These are phyloP conservation scores for Lycocerus yunnanus DNA, from an alignment of 2,888 invertebrate genomes.

Conservation along the genomic window DNA sequence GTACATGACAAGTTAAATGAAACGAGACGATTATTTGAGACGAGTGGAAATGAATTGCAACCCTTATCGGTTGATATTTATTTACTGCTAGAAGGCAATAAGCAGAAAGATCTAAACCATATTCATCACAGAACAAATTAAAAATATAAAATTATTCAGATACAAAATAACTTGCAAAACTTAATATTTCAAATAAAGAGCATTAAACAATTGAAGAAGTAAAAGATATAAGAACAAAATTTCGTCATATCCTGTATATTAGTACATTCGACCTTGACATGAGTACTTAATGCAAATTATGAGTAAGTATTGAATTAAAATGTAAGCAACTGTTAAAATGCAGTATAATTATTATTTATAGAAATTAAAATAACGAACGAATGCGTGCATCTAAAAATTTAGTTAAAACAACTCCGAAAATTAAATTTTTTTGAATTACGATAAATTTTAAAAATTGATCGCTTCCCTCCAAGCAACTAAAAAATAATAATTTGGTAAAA, in stretches of 20 bases:
- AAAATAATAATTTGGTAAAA: constrained; percentile 7
- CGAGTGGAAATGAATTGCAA: too few relatives aligned
- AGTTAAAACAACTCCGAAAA: not conserved
- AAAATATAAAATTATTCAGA: not conserved
- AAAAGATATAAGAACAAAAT: not conserved
- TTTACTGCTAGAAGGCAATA: too few relatives aligned
- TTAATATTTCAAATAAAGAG: not conserved
- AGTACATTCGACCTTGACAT: not conserved
- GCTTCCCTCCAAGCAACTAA: constrained; percentile 3
- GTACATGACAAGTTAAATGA: too few relatives aligned
- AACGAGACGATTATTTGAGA: too few relatives aligned
- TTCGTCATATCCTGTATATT: not conserved
- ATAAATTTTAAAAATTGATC: not conserved
- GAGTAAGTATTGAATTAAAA: not conserved
- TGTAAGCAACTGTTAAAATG: not conserved
- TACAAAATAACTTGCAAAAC: not conserved
- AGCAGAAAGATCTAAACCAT: not conserved
- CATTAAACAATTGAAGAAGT: not conserved
- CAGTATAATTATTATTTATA: not conserved
- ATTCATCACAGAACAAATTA: not conserved
- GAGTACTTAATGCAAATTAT: not conserved
- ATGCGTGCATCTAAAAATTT: not conserved
- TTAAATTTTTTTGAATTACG: not conserved
- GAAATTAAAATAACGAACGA: not conserved
- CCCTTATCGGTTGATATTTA: too few relatives aligned